A percentile compares a stretch with the other conserved stretches of the same genome.
phyloP scores from a whole-genome alignment of 2,888 invertebrate species.

The Operophtera brumata region DNA sequence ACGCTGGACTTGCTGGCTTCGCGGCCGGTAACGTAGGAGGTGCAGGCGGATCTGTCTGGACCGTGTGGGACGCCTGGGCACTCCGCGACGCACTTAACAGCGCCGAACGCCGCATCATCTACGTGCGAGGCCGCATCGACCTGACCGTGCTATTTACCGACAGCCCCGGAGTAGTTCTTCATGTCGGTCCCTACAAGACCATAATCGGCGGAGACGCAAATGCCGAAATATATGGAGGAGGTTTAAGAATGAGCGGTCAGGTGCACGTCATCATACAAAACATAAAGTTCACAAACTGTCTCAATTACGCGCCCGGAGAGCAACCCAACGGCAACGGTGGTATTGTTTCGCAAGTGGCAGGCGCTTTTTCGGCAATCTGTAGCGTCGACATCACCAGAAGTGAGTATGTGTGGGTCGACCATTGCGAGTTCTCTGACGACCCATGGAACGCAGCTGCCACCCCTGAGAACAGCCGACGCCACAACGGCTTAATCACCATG shows the following conservation, averaged over 20 bases:
- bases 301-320: slow-evolving; percentile 16
- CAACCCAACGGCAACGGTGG: slow-evolving; percentile 19
- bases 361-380: slow-evolving; percentile 1
- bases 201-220: slow-evolving; percentile 5
- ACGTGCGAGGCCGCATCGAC: slow-evolving; percentile 10
- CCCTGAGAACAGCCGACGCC: slow-evolving; percentile 1
- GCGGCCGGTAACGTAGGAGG: slow-evolving; percentile 4
- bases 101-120: background rate
- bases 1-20: slow-evolving; percentile 4
- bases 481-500: background rate
- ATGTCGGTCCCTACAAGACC: slow-evolving; percentile 8
- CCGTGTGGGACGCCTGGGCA: slow-evolving; percentile 5
- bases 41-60: background rate
- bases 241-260: background rate
- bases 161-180: slow-evolving; percentile 8
- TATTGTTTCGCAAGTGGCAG: slow-evolving; percentile 3
- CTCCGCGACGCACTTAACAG: slow-evolving; percentile 11
- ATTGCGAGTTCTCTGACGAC: slow-evolving; percentile 21
- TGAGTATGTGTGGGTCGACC: slow-evolving; percentile 15
- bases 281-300: slow-evolving; percentile 8
- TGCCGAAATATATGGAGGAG: slow-evolving; percentile 18
- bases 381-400: slow-evolving; percentile 6
- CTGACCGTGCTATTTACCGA: slow-evolving; percentile 1
- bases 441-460: slow-evolving; percentile 11
- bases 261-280: slow-evolving; percentile 20